These are phyloP conservation scores for Alexandromys oeconomus DNA, from an alignment of 2,797 vertebrate genomes.

Conservation along the genomic window DNA sequence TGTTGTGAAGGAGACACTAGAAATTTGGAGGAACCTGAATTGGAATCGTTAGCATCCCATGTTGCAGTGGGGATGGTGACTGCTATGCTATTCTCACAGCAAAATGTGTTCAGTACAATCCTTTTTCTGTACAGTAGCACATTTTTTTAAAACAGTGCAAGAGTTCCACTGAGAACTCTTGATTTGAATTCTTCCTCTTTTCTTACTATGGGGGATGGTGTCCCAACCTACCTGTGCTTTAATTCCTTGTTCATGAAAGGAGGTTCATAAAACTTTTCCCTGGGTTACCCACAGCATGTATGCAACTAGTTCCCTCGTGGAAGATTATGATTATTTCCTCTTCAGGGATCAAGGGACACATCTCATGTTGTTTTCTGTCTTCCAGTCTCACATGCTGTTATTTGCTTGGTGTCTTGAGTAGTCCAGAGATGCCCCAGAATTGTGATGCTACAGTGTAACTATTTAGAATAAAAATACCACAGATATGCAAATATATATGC, in stretches of 20 bases:
- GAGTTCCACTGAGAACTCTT: background rate
- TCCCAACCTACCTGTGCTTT: slow-evolving; percentile 22
- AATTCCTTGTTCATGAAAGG: slow-evolving; percentile 28
- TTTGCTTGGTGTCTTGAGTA: slow-evolving; percentile 32
- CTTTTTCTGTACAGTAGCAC: no score
- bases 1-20: background rate
- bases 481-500: background rate
- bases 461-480: background rate
- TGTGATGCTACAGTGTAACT: background rate
- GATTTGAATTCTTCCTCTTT: background rate
- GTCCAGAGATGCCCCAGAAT: background rate
- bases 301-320: background rate
- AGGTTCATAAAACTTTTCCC: background rate
- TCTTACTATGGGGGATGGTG: background rate
- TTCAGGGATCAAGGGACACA: background rate
- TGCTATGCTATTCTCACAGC: background rate
- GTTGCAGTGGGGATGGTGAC: background rate
- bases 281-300: background rate
- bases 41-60: background rate
- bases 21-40: background rate
- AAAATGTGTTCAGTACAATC: background rate
- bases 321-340: background rate
- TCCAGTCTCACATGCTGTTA: background rate
- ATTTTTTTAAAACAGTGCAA: no score
- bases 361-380: background rate